A percentile compares a stretch with the other conserved stretches of the same genome.
These are phyloP conservation scores for Macrosiphum euphorbiae DNA, from an alignment of 2,888 invertebrate genomes.

Conservation along the genomic window DNA sequence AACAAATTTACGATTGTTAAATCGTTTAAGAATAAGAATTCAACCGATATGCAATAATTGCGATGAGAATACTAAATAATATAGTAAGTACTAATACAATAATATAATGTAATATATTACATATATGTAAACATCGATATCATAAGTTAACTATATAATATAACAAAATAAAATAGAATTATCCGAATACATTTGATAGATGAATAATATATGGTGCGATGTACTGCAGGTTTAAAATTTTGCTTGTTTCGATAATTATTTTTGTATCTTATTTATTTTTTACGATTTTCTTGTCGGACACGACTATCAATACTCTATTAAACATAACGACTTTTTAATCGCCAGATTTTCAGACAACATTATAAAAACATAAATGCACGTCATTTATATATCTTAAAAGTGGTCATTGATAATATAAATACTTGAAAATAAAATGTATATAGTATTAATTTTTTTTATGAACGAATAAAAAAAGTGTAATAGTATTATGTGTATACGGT, in stretches of 20 bases:
- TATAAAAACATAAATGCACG: background rate
- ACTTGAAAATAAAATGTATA: background rate
- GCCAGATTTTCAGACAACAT: background rate
- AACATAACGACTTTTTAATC: background rate
- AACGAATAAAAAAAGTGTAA: background rate
- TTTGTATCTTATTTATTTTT: background rate
- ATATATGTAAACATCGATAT: background rate
- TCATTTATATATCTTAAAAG: background rate
- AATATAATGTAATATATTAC: no score
- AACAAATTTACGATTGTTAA: background rate
- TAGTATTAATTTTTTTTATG: background rate
- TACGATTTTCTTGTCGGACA: background rate
- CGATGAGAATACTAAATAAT: background rate
- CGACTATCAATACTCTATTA: background rate
- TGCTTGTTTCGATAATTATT: background rate
- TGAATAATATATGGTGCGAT: background rate
- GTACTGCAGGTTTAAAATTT: background rate
- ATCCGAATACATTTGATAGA: background rate
- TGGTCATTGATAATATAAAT: background rate
- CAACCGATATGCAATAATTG: background rate
- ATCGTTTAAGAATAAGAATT: background rate
- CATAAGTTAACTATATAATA: background rate
- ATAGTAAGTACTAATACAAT: background rate
- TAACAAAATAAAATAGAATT: background rate
- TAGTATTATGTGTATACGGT: background rate